These are phyloP conservation scores for Oreotrochilus melanogaster DNA, from an alignment of 2,113 vertebrate genomes.

Conservation along the genomic window DNA sequence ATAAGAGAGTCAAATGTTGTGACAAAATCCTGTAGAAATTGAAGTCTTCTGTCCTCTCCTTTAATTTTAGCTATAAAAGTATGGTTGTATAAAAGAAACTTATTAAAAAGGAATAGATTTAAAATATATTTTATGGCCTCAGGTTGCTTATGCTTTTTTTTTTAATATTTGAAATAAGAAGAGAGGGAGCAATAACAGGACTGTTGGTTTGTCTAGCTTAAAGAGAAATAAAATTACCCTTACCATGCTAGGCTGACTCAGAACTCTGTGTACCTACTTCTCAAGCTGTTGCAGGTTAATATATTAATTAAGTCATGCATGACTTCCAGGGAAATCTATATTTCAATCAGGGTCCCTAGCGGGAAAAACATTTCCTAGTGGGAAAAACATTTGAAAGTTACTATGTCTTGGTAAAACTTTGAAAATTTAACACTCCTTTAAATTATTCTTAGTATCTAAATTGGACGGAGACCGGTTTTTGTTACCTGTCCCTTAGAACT, in stretches of 20 bases:
- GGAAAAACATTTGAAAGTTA: constrained; percentile 22
- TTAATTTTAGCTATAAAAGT: neutral
- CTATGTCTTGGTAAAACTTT: neutral
- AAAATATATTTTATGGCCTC: neutral
- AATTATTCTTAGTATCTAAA: neutral
- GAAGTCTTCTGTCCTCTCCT: neutral
- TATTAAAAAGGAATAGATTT: neutral
- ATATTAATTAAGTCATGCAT: neutral
- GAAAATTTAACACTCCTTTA: neutral
- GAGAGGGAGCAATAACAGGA: neutral
- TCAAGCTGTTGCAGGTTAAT: neutral
- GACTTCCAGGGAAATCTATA: neutral
- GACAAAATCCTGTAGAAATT: neutral
- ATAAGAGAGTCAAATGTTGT: neutral
- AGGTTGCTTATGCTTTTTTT: neutral
- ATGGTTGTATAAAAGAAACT: neutral
- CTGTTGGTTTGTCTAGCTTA: neutral
- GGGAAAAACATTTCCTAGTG: constrained; percentile 4
- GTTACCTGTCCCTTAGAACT: neutral
- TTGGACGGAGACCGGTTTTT: rapidly evolving
- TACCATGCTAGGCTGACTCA: neutral
- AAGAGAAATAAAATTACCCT: neutral
- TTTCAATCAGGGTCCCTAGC: neutral
- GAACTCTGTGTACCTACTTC: neutral
- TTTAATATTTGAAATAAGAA: neutral